Evolutionary conservation across 2,797 vertebrate species (phyloP), one percentile per base, ranked within the genome.

Genomic region (Knipowitschia caucasica): DNA sequence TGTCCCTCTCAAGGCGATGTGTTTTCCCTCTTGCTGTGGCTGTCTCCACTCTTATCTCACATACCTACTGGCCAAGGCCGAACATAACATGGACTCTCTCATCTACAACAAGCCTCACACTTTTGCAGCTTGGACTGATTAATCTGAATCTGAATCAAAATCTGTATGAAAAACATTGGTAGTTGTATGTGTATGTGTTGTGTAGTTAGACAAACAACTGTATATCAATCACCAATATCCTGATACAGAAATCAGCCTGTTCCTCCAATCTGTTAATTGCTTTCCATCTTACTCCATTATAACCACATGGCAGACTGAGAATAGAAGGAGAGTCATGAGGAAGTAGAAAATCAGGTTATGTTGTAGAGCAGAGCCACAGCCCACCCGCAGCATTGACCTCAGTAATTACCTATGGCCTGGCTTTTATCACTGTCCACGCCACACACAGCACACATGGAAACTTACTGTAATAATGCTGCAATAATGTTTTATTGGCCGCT

Each of bases 281-380:
- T 30, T 20, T 23, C 46, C 9, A 5, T 49, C 46, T 21, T 23
- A 14, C 29, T 23, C 30, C 17, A 23, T 49, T 21, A 33, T 49
- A 31, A 53, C 39, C 63, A 43, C 40, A 56, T 3, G n/a, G 36
- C 38, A 50, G 51, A 24, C 56, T 40, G 39, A 61, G 34, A 70
- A 73, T 62, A 76, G 59, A 75, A 54, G 3, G 26, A 63, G 26
- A 62, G 59, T 4, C 36, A 66, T 45, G 40, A 64, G 70, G 70
- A 72, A 62, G 61, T 45, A 58, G 56, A 54, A 78, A 80, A 77
- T 66, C 56, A 67, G 65, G 68, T 78, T 71, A 71, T 56, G 61
- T 46, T 27, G 29, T 56, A 65, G 42, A 45, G 27, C 53, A 35
- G 44, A 64, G 61, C 54, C 12, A 7, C 64, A 60, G 59, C 61